phyloP scores from a whole-genome alignment of 2,797 vertebrate genomes.

The Channallabes apus region DNA sequence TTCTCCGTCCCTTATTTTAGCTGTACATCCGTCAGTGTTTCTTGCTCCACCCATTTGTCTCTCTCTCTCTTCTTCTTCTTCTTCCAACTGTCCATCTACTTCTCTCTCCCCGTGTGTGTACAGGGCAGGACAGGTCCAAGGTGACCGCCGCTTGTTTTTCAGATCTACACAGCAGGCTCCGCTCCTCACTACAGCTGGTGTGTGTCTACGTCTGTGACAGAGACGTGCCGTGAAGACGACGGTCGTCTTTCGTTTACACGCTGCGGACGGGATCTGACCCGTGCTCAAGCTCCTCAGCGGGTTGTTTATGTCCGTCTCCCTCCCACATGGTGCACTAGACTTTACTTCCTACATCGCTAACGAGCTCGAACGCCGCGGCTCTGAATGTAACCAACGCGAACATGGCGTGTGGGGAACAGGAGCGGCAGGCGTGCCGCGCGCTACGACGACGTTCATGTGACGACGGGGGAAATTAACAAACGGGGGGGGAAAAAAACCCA shows the following conservation, averaged over 20 bases:
- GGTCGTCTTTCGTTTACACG: not conserved
- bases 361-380: not conserved
- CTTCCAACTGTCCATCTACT: not conserved
- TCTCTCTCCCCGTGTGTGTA: not conserved
- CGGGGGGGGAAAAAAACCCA: constrained; percentile 54
- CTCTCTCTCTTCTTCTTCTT: not conserved
- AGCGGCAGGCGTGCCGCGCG: no score
- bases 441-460: not conserved
- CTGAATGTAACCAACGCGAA: not conserved
- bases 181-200: constrained; percentile 60
- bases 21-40: not conserved
- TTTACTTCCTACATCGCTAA: not conserved
- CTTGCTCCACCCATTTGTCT: not conserved
- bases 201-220: not conserved
- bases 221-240: not conserved
- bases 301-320: not conserved
- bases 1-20: not conserved
- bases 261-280: not conserved
- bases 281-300: not conserved
- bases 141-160: constrained; percentile 30
- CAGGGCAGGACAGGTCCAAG: not conserved
- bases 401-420: no score
- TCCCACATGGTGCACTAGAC: not conserved
- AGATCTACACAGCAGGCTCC: constrained; percentile 46
- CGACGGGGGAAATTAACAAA: constrained; percentile 44